Percentiles rank a stretch among this genome's conserved stretches.
Evolutionary conservation across 2,888 invertebrate genomes (phyloP).

Genomic region (Charanyca ferruginea): DNA sequence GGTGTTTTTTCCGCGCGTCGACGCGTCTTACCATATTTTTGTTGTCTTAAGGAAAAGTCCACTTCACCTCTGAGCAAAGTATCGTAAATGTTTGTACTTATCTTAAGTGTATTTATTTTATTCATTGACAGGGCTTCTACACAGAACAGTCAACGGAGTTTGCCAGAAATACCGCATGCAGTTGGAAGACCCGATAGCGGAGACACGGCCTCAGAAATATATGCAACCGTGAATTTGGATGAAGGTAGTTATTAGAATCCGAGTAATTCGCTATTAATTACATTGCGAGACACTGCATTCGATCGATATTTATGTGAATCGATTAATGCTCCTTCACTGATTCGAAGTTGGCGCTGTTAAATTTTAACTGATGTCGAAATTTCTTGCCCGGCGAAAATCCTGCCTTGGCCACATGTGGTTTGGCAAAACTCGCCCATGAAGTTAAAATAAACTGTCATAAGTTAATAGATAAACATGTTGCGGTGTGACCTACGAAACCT

Average conservation of each 20-base stretch:
- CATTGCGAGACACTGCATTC: conserved; percentile 32
- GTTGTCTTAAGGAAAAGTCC: conserved; percentile 23
- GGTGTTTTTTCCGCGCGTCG: neutral
- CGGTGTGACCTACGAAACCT: conserved; percentile 63
- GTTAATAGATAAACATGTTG: conserved; percentile 60
- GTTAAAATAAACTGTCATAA: conserved; percentile 51
- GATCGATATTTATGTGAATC: conserved; percentile 53
- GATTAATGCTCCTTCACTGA: conserved; percentile 43
- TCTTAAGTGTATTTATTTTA: conserved; percentile 5
- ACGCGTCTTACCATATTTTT: neutral
- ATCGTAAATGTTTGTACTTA: neutral
- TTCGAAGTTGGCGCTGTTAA: conserved; percentile 20
- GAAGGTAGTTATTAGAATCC: conserved; percentile 75
- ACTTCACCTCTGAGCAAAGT: neutral
- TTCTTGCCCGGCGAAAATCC: conserved; percentile 28
- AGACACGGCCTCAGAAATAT: conserved; percentile 96
- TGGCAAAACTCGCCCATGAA: conserved; percentile 33
- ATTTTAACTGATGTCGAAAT: conserved; percentile 19
- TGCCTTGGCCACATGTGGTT: neutral
- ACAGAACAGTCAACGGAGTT: conserved; percentile 93
- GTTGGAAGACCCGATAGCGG: conserved; percentile 92
- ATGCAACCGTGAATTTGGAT: conserved; percentile 94
- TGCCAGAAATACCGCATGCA: conserved; percentile 95
- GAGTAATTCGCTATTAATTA: conserved; percentile 18
- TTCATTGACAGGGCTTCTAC: conserved; percentile 83